Conservation (phyloP, 2,113 vertebrate species). For the Leptodactylus fuscus region DNA sequence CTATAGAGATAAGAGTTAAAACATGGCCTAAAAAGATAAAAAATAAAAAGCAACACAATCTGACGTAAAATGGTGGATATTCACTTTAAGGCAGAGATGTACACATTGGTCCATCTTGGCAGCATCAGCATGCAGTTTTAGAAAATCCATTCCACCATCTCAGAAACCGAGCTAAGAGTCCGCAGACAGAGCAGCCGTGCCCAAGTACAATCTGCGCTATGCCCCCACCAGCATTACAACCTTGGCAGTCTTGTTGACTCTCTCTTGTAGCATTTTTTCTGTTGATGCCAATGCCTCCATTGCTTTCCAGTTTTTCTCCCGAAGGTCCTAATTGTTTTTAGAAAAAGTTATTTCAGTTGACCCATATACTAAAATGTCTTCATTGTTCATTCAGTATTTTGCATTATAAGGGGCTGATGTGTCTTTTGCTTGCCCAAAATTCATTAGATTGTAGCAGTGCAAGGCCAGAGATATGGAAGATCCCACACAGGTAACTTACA, state of each 20-base stretch:
- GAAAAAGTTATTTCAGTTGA: conserved; percentile 97
- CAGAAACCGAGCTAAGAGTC: conserved; percentile 19
- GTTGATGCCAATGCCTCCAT: conserved; percentile 99
- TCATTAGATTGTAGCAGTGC: neutral
- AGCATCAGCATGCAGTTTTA: neutral
- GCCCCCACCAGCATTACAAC: conserved; percentile 90
- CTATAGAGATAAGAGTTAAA: too few species aligned
- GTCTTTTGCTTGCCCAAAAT: conserved; percentile 14
- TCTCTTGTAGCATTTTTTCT: conserved; percentile 99
- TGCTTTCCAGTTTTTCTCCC: conserved; percentile 99
- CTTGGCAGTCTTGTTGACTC: conserved; percentile 97
- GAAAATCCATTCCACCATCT: neutral
- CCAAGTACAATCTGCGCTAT: conserved; percentile 80
- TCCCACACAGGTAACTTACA: neutral
- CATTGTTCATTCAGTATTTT: conserved; percentile 66
- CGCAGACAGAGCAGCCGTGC: conserved; percentile 9
- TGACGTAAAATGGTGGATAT: too few species aligned
- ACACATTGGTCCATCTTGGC: neutral
- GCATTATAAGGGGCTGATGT: conserved; percentile 72
- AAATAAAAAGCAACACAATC: too few species aligned
- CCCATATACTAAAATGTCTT: conserved; percentile 77
- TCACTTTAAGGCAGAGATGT: neutral
- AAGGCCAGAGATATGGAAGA: neutral
- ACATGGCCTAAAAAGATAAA: too few species aligned
- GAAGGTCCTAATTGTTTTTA: conserved; percentile 99